Base-by-base conservation (phyloP, 2,888 invertebrate genomes). In the Oegoconia quadripuncta region DNA sequence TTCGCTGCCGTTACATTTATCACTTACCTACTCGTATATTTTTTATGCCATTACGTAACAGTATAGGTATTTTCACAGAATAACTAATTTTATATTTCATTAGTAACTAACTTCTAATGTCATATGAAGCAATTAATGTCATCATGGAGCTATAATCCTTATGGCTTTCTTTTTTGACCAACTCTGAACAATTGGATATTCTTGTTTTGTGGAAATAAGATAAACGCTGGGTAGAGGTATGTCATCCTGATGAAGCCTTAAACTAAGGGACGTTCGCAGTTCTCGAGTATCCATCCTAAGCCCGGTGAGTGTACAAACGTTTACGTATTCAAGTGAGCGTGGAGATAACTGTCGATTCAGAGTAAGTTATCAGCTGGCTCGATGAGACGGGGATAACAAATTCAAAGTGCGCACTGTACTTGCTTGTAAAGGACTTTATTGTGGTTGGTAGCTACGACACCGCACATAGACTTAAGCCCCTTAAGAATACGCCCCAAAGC, bases 11-110 rank as follows among this genome's bases (percentile, higher is more conserved):
- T 4, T n/a, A n/a, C n/a, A 39, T 45, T 47, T 46, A 3, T 13
- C 46, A 49, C 54, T 59, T 54, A 55, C 58, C 38, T 46, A 48
- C 48, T 48, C 44, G 46, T 56, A 49, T 45, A 48, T 41, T 43
- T 44, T 37, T 42, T 50, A 46, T 48, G 39, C 29, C 23, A 35
- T 39, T 45, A 8, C 3, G 9, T 8, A 6, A n/a, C n/a, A n/a
- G n/a, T n/a, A n/a, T n/a, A n/a, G n/a, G n/a, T n/a, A n/a, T n/a
- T n/a, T n/a, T n/a, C n/a, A n/a, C n/a, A n/a, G n/a, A n/a, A n/a
- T n/a, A n/a, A n/a, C n/a, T n/a, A n/a, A n/a, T n/a, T n/a, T n/a
- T n/a, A n/a, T n/a, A n/a, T n/a, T n/a, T n/a, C n/a, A n/a, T n/a
- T n/a, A n/a, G n/a, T n/a, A n/a, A n/a, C n/a, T n/a, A n/a, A n/a